phyloP scores from a whole-genome alignment of 1,140 invertebrate genomes.

The Bradysia coprophila region DNA sequence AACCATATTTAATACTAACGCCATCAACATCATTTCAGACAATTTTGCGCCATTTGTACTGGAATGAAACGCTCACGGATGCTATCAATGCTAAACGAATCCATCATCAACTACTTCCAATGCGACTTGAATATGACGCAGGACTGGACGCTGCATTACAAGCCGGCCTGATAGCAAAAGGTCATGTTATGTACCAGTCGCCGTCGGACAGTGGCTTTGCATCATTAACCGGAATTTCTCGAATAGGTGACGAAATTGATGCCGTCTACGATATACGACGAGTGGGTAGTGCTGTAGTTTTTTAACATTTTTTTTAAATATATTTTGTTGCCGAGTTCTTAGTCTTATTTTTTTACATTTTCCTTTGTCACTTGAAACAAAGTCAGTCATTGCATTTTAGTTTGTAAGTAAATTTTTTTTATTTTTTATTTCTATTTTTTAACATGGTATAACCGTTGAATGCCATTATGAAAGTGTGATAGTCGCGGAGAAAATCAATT shows the following conservation, averaged over 20 bases:
- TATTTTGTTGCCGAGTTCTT: no score
- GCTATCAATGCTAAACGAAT: conserved; percentile 66
- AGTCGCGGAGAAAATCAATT: no score
- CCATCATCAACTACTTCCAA: conserved; percentile 86
- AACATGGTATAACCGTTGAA: not conserved
- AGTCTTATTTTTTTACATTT: no score
- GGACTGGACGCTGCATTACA: conserved; percentile 12
- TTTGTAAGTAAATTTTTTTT: not conserved
- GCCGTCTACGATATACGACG: conserved; percentile 18
- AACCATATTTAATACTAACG: not conserved
- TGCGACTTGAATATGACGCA: conserved; percentile 62
- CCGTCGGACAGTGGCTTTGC: conserved; percentile 24
- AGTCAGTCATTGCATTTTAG: not conserved
- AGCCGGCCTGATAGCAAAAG: conserved; percentile 8
- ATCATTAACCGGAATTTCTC: conserved; percentile 19
- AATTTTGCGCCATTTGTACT: conserved; percentile 51
- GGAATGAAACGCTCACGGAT: conserved; percentile 52
- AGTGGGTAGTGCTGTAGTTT: conserved; percentile 18
- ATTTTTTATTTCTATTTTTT: not conserved
- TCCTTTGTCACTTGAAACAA: not conserved
- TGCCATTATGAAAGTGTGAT: not conserved
- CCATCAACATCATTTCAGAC: conserved; percentile 32
- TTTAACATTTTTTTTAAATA: not conserved
- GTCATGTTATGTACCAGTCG: conserved; percentile 20
- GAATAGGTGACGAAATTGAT: conserved; percentile 13